phyloP scores from a whole-genome alignment of 2,113 vertebrate species.

The Erythrocercus mccallii region DNA sequence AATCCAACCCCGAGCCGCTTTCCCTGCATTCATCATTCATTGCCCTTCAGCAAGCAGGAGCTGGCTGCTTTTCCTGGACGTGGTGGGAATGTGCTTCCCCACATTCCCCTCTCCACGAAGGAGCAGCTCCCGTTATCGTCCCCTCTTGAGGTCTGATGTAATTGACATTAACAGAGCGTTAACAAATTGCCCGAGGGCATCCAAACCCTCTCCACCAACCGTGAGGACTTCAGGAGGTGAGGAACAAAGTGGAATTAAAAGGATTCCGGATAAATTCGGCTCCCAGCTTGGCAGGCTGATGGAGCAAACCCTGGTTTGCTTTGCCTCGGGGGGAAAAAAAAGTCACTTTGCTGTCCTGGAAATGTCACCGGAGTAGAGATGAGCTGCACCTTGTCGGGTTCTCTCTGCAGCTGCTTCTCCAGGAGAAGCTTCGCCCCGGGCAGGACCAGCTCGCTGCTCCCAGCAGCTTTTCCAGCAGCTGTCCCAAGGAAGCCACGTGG shows the following conservation, averaged over 20 bases:
- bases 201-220: background rate
- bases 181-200: background rate
- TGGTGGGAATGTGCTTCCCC: background rate
- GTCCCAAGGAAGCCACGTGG: background rate
- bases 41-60: background rate
- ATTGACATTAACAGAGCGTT: constrained; percentile 8
- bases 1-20: background rate
- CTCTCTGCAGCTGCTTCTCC: background rate
- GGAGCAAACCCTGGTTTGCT: background rate
- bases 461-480: background rate
- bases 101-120: background rate
- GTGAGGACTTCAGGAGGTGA: background rate
- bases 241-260: background rate
- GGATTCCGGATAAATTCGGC: background rate
- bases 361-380: background rate
- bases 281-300: background rate
- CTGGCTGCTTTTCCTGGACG: background rate
- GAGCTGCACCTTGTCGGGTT: background rate
- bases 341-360: background rate
- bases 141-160: background rate
- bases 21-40: background rate
- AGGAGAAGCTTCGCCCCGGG: background rate
- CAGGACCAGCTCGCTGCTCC: background rate
- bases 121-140: background rate
- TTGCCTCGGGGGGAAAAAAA: background rate